Evolutionary conservation across 2,888 invertebrate genomes (phyloP).

Genomic region (Drosophila melanosoma): DNA sequence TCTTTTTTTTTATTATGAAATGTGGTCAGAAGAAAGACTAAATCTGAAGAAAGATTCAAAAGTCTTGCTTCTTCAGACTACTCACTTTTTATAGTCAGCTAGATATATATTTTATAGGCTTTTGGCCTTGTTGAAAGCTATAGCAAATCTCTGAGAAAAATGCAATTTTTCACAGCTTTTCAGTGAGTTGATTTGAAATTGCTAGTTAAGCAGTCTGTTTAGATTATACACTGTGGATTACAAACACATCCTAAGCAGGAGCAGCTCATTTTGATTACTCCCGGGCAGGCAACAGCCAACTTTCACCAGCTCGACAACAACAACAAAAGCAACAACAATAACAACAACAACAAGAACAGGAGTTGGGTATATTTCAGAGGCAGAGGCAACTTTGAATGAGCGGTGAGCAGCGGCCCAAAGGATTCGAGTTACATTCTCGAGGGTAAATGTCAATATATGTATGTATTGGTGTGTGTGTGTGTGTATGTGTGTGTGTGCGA

Average conservation of each 20-base stretch:
- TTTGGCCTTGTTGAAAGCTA: neutral
- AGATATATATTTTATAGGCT: too few relatives aligned
- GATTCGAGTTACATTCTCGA: constrained; percentile 52
- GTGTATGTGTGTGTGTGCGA: constrained; percentile 10
- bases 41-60: too few relatives aligned
- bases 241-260: constrained; percentile 25
- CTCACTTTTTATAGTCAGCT: too few relatives aligned
- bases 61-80: too few relatives aligned
- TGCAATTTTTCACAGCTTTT: neutral
- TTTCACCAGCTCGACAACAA: constrained; percentile 45
- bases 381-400: constrained; percentile 68
- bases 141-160: neutral
- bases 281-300: constrained; percentile 30
- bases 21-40: too few relatives aligned
- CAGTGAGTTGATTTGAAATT: neutral
- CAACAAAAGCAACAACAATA: constrained; percentile 28
- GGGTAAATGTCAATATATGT: constrained; percentile 62
- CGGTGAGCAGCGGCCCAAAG: constrained; percentile 63
- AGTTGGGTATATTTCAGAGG: constrained; percentile 44
- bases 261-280: constrained; percentile 37
- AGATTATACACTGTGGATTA: constrained; percentile 11
- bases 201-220: constrained; percentile 22
- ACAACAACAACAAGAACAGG: constrained; percentile 31
- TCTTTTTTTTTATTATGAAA: too few relatives aligned
- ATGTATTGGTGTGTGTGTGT: neutral